Evolutionary conservation across 2,888 invertebrate genomes (phyloP), one percentile per base, ranked within the genome.

Genomic region (Coleophora flavipennella): DNA sequence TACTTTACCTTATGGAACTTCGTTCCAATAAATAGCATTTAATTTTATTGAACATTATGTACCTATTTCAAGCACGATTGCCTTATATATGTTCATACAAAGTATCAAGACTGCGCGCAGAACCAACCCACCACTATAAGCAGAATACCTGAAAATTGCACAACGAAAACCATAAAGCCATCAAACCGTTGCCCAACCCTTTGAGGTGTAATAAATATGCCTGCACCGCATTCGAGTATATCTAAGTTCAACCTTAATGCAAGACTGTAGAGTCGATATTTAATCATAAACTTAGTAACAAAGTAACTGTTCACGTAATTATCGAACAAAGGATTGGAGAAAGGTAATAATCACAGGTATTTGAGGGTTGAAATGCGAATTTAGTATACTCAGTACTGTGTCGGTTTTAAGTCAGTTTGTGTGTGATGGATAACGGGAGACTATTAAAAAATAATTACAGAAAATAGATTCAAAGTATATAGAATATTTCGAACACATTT

Each of bases 81-180:
- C n/a, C n/a, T n/a, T n/a, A n/a, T 20, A 4, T 20, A 20, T 4
- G 20, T 20, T 20, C 20, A 20, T 20, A 20, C 20, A 20, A 20
- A 8, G 33, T 32, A 54, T 52, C 52, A 51, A 55, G 48, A 49
- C 41, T 48, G 26, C 43, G 43, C 46, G 29, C 43, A 44, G 46
- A 43, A 46, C 56, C 48, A 46, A 38, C 39, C 50, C 43, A 41
- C 41, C 53, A 43, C 31, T 47, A 43, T 44, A 41, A 46, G 43
- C 49, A 77, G 73, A 80, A 77, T 74, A 60, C 61, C 60, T 65
- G 74, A 72, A 79, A 79, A 80, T 78, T 80, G 77, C 78, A 72
- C 73, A 77, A 79, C 65, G 62, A 63, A 62, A 61, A 62, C 72
- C 78, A 80, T 83, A 81, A 81, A 81, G 72, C 75, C 72, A 78